These are phyloP conservation scores for Dasyornis broadbenti DNA, from an alignment of 2,113 vertebrate species.

Conservation along the genomic window DNA sequence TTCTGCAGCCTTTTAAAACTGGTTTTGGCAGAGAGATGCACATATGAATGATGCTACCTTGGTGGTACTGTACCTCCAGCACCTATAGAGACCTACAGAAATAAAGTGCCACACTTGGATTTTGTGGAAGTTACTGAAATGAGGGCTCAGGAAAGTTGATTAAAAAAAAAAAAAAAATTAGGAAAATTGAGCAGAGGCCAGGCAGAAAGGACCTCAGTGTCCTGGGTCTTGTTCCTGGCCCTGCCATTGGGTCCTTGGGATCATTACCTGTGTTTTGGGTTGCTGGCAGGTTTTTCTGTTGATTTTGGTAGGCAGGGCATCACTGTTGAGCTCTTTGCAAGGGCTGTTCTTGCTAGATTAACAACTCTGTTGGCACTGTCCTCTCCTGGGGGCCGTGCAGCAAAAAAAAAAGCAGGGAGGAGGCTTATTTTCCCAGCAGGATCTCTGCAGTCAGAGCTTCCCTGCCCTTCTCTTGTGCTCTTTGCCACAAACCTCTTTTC, in stretches of 20 bases:
- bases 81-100: not conserved
- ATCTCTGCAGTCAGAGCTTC: not conserved
- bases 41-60: not conserved
- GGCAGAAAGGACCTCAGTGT: not conserved
- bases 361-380: not conserved
- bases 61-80: not conserved
- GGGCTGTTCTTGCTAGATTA: not conserved
- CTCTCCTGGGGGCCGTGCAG: not conserved
- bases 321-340: not conserved
- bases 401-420: not conserved
- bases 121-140: not conserved
- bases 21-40: not conserved
- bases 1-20: not conserved
- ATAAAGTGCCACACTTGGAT: not conserved
- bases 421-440: not conserved
- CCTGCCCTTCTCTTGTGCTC: slow-evolving; percentile 5
- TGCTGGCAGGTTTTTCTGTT: not conserved
- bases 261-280: not conserved
- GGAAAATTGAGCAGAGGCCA: not conserved
- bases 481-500: not conserved
- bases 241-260: not conserved
- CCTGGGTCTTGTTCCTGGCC: not conserved
- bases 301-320: not conserved
- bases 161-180: too few species aligned
- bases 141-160: not conserved